phyloP scores from a whole-genome alignment of 2,888 invertebrate species.

The Drosophila bunnanda region DNA sequence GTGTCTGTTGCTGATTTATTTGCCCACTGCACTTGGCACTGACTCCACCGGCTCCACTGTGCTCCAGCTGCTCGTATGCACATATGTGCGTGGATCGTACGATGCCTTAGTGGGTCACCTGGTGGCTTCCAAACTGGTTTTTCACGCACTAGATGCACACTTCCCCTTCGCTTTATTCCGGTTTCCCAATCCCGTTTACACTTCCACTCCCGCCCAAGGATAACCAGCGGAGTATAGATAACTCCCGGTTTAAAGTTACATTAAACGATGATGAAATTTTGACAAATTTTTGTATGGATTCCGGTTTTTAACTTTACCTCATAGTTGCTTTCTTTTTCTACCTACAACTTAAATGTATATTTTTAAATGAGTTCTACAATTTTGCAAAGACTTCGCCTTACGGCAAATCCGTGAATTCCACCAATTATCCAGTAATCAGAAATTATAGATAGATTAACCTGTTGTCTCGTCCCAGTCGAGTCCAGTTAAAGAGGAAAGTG shows the following conservation, averaged over 20 bases:
- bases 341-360: too few species aligned
- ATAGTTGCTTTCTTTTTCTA: neutral
- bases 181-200: conserved; percentile 10
- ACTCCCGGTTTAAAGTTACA: neutral
- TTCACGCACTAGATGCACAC: conserved; percentile 19
- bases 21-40: conserved; percentile 24
- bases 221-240: conserved; percentile 4
- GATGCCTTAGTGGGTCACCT: conserved; percentile 47
- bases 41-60: neutral
- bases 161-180: conserved; percentile 16
- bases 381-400: neutral
- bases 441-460: neutral
- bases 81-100: conserved; percentile 49
- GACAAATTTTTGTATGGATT: neutral
- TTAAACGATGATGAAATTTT: neutral
- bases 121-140: conserved; percentile 46
- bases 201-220: conserved; percentile 13
- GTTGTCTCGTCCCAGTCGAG: neutral
- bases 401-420: too few species aligned
- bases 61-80: conserved; percentile 2
- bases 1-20: conserved; percentile 43
- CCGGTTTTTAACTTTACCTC: conserved; percentile 2
- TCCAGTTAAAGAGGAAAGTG: neutral
- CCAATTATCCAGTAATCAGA: neutral
- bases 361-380: too few species aligned